Base-by-base conservation (phyloP, 1,140 invertebrate species). In the Heliconius congener region DNA sequence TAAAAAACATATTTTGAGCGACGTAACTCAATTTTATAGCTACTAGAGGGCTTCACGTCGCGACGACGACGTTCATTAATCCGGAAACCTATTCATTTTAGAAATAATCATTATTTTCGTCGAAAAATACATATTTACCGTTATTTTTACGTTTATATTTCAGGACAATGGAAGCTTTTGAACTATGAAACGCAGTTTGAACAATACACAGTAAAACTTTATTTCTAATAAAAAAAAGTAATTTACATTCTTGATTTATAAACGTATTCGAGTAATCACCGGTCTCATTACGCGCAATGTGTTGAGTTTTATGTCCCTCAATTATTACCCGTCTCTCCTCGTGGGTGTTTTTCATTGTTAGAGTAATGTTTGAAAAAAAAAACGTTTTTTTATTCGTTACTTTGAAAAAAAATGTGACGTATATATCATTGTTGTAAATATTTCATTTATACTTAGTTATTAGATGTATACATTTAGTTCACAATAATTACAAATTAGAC, bases 141-240 rank as follows among this genome's bases (percentile, higher is more conserved):
- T 23, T 66, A 66, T 13, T 66, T 66, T 66, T 66, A n/a, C 60
- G 30, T 30, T 66, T 3, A 66, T 13, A 27, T 57, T 66, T 57
- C 55, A 30, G 9, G 60, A 66, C 23, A 66, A 66, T 27, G 60
- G 30, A 66, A 66, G 27, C 71, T n/a, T 34, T 39, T 19, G 19
- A 71, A 39, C 70, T 55, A 52, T 72, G 42, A 72, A 77, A 72
- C 42, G 52, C 55, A 76, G 39, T 46, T 71, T 34, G 37, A 76
- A 80, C 70, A 80, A 76, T 71, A 76, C 57, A 77, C 74, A 73
- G 70, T 46, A 74, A 80, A 79, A 80, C 23, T 55, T 19, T 77
- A 55, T 73, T 34, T 71, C 75, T 57, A 83, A 83, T 81, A 83
- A 83, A 83, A 39, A 23, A 83, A 78, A 76, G 82, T 74, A 78